These are phyloP conservation scores for Cossypha heuglini DNA, from an alignment of 2,797 vertebrate genomes.

Conservation along the genomic window DNA sequence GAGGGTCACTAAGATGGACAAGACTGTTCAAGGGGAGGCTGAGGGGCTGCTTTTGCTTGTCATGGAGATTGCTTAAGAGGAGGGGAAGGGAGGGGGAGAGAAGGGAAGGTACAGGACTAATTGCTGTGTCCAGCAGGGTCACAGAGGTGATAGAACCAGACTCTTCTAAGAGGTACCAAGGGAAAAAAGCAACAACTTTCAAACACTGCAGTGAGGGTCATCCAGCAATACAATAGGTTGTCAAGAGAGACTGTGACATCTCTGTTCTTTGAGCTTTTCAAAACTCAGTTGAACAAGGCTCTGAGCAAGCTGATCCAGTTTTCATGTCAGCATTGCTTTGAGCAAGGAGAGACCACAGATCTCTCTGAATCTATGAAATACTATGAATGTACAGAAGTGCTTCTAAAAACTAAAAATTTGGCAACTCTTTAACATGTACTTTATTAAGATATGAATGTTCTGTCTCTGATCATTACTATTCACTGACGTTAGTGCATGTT, in stretches of 20 bases:
- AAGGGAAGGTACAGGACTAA: background rate
- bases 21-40: background rate
- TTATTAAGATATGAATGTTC: background rate
- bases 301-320: background rate
- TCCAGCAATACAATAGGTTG: background rate
- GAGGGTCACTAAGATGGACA: background rate
- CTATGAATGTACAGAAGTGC: background rate
- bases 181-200: background rate
- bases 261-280: background rate
- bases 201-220: background rate
- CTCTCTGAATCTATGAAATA: background rate
- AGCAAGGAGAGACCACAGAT: background rate
- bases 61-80: background rate
- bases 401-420: background rate
- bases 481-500: background rate
- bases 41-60: background rate
- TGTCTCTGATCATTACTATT: background rate
- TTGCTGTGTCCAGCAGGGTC: background rate
- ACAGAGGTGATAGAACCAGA: background rate
- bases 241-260: background rate
- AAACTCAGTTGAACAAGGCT: background rate
- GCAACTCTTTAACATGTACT: background rate
- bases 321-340: background rate
- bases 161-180: background rate
- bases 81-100: accelerated